Evolutionary conservation across 2,888 invertebrate genomes (phyloP), one percentile per base, ranked within the genome.

Genomic region (Dorcus hopei): DNA sequence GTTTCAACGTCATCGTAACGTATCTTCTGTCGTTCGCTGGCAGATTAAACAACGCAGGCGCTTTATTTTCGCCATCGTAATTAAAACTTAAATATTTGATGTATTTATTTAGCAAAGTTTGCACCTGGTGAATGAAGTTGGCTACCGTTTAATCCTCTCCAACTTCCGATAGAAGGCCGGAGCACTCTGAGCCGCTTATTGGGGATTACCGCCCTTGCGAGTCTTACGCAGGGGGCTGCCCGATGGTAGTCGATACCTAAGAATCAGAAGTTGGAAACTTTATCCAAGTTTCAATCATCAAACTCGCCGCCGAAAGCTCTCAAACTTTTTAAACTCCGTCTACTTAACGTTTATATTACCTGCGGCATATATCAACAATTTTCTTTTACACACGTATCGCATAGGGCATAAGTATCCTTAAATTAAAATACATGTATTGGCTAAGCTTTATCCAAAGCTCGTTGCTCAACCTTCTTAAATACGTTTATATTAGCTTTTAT

Each of bases 131-230:
- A 48, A 65, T 47, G 60, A 55, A 63, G 58, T 59, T 55, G 59
- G 48, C 62, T 40, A 14, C 48, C 58, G 59, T 61, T 61, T 65
- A 65, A 66, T 61, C 63, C 59, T 49, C 51, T 49, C 41, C 47
- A 62, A 59, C 58, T 65, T 54, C 43, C 61, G 61, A 61, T 59
- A 61, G 52, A 57, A 55, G 45, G 45, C 23, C 57, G 53, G 58
- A 57, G 54, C 38, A 40, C 52, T 53, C 58, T 62, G 63, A 62
- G 63, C 66, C 62, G 66, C 66, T 67, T 68, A 68, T 59, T 43
- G 49, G 39, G 66, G 66, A 69, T 69, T 69, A 69, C 66, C 53
- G 58, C 59, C 23, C 45, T 19, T 16, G n/a, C 45, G 16, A 45
- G 19, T 45, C 45, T 45, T 45, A 45, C 45, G 45, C 45, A n/a